Base-by-base conservation (phyloP, 37 sponge, comb jelly and placozoan genomes). In the Crambe crambe region DNA sequence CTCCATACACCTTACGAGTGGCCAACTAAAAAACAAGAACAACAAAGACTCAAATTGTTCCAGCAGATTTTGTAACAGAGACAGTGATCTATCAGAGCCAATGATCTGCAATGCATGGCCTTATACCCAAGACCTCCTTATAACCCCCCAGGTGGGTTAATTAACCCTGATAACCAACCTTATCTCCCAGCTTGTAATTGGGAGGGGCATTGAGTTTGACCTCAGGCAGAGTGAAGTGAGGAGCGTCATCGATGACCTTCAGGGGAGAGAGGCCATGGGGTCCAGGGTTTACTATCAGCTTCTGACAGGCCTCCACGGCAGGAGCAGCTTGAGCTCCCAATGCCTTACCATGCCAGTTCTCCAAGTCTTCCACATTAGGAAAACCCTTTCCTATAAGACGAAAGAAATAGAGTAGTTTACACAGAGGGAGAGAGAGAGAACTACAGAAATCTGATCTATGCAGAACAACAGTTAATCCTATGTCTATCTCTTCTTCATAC, bases 261-360 rank as follows among this genome's bases (percentile, higher is more conserved):
- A 56, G 82, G 18, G 87, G 92, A 8, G 58, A 56, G 41, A 91
- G 20, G 17, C 78, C 81, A 21, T 87, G 80, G 29, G 91, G 90
- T 26, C 91, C 90, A n/a, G 70, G 84, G 76, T 93, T 90, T 37
- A 44, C 43, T 61, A 96, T 93, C 10, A 31, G 78, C 17, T 30
- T 74, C 78, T 89, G 73, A 37, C 95, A 67, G 31, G 92, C 90
- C 41, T 81, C 83, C 17, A 94, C 73, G 35, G 90, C 78, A 40
- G 47, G 61, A 27, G 71, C 90, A 1, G 92, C 68, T 71, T 90
- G 65, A 56, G 74, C 56, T 22, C 91, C 95, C 26, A 97, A 90
- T 31, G 95, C 76, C 81, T 95, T 95, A 1, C 96, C 93, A 80
- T 95, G 96, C 93, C 93, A 95, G 72, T 92, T 86, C 73, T 72